Percentiles rank a stretch among this genome's conserved stretches.
Evolutionary conservation across 2,888 invertebrate species (phyloP).

Genomic region (Cryptosula pallasiana): DNA sequence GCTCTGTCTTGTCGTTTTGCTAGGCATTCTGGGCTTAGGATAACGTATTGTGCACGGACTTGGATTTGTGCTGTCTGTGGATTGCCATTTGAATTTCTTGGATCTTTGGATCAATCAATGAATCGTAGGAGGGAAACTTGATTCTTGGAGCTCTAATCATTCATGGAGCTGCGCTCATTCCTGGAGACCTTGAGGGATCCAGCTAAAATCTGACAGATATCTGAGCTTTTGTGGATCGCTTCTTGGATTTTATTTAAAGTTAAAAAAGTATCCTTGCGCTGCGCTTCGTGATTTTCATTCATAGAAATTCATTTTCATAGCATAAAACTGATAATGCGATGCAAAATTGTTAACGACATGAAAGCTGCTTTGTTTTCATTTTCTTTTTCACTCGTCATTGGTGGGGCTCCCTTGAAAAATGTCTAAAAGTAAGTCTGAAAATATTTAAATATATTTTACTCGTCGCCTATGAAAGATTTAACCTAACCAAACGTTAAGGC

Average conservation of each 20-base stretch:
- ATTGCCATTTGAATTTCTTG: slow-evolving; percentile 3
- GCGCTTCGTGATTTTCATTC: no score
- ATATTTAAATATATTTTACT: no score
- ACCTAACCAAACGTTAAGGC: no score
- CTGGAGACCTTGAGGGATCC: slow-evolving; percentile 10
- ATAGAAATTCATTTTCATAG: no score
- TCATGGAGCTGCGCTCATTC: neutral
- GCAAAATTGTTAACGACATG: no score
- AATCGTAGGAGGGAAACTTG: neutral
- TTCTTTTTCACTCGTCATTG: no score
- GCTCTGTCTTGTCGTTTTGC: slow-evolving; percentile 1
- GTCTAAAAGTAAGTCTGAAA: no score
- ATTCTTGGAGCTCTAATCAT: neutral
- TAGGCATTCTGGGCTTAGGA: slow-evolving; percentile 9
- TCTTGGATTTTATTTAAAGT: neutral
- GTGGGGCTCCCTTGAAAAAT: no score
- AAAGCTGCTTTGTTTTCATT: no score
- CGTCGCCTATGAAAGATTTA: no score
- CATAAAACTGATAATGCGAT: no score
- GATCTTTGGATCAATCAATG: slow-evolving; percentile 24
- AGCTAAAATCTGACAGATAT: slow-evolving; percentile 2
- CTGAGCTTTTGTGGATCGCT: slow-evolving; percentile 4
- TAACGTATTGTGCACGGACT: neutral
- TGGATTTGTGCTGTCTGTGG: slow-evolving; percentile 9
- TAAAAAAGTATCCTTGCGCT: no score